Evolutionary conservation across 2,113 vertebrate genomes (phyloP), one percentile per base, ranked within the genome.

Genomic region (Ophiodon elongatus): DNA sequence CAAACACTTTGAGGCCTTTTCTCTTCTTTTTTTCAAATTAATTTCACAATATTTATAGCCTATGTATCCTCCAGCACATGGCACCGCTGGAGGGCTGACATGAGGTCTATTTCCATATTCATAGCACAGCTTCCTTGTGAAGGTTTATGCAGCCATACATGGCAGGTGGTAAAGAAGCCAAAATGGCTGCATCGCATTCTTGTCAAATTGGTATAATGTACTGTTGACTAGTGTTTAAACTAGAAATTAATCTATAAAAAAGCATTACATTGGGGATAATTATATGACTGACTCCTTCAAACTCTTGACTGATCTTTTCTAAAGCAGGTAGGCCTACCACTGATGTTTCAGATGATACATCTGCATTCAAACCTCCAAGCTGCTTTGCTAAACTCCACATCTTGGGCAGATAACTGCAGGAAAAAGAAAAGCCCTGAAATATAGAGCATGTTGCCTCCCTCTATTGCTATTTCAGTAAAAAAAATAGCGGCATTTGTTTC

Each of bases 141-240:
- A 33, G 39, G n/a, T 62, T 10, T 45, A 11, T 47, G 21, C 62
- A 57, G 43, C 23, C 63, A 47, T 21, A 76, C 37, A 59, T 37
- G 33, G 59, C 19, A 79, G 66, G 71, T 83, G 83, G 63, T 57
- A 69, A 73, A 68, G 39, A 70, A 73, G 63, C 67, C 75, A 60
- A 31, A 75, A 72, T 50, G 14, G 50, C 64, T 66, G 50, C 50
- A 60, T 15, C 56, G 15, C 35, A 67, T 71, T 74, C 41, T 74
- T 60, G 64, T 43, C 57, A 65, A 69, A 77, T 31, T 82, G 35
- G 7, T 59, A 41, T 63, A 45, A 2, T 52, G 19, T 43, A 76
- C 21, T 64, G 29, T 39, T 64, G 29, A 70, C 23, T 1, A 3
- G n/a, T n/a, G n/a, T n/a, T 31, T 23, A 9, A 27, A 25, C 17